Evolutionary conservation across 2,797 vertebrate species (phyloP).

Genomic region (Tachyglossus aculeatus): DNA sequence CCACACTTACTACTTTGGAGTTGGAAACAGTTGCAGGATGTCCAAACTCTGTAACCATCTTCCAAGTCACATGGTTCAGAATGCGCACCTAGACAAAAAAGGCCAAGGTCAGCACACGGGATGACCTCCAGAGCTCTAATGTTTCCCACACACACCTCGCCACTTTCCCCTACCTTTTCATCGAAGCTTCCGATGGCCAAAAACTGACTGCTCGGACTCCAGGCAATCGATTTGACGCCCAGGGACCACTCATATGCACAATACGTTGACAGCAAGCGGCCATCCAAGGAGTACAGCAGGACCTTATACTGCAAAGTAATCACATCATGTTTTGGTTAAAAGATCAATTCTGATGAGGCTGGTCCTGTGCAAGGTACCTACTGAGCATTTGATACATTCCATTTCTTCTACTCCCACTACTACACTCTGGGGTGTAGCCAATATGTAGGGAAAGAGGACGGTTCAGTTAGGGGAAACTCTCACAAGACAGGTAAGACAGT

Average conservation of each 20-base stretch:
- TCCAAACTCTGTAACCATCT: constrained; percentile 86
- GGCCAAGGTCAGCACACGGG: neutral
- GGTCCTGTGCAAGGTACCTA: too few relatives aligned
- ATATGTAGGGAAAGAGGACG: too few relatives aligned
- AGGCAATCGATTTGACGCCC: constrained; percentile 87
- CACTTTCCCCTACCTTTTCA: constrained; percentile 81
- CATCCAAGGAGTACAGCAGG: constrained; percentile 92
- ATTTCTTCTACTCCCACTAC: too few relatives aligned
- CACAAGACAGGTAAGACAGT: too few relatives aligned
- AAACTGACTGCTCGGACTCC: constrained; percentile 97
- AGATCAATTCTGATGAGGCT: too few relatives aligned
- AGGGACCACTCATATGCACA: constrained; percentile 93
- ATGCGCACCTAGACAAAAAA: constrained; percentile 82
- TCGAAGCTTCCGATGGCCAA: constrained; percentile 95
- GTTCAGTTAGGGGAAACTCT: too few relatives aligned
- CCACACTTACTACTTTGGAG: constrained; percentile 81
- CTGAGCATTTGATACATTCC: too few relatives aligned
- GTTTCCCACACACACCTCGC: neutral
- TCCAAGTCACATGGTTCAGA: constrained; percentile 96
- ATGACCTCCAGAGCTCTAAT: neutral
- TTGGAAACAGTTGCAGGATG: constrained; percentile 80
- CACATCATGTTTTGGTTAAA: too few relatives aligned
- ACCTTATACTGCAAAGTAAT: constrained; percentile 86
- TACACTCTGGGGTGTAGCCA: too few relatives aligned
- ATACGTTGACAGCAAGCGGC: constrained; percentile 86